Evolutionary conservation across 2,113 vertebrate species (phyloP), one percentile per base, ranked within the genome.

Genomic region (Bubo bubo): DNA sequence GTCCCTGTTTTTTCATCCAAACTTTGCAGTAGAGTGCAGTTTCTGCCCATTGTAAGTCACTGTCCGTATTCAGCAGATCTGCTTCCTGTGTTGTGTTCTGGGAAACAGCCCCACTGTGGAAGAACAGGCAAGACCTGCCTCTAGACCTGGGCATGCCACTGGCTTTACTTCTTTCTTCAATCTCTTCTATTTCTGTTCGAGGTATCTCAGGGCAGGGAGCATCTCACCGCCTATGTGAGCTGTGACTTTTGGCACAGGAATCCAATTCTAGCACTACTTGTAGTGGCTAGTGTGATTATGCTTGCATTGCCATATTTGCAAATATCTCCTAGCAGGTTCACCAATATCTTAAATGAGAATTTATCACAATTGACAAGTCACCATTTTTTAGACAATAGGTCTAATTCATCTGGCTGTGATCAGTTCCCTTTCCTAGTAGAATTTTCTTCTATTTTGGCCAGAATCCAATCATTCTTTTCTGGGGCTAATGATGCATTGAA

Each of bases 401-500:
- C 50, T 90, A 91, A 89, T 90, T 91, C 50, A 71, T 77, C 35
- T 80, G 41, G 26, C 23, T 74, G 50, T 59, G 59, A 81, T 91
- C 72, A 50, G 64, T 72, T 95, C 56, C 32, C 18, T 79, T 94
- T 94, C 58, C 30, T 66, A 64, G 56, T 8, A 74, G 82, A 92
- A 73, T 87, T 75, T 89, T 90, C 30, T 86, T 88, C 43, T 68
- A 14, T 63, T 95, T 86, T 91, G 83, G 52, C 49, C 55, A 79
- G 73, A 91, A 95, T 81, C 60, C 64, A 94, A 53, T 62, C 11
- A 79, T 86, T 94, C 64, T 71, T 94, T 88, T 94, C 53, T 87
- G 56, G 6, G 35, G 11, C 50, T 95, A 96, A 97, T 68, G 79
- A 81, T 92, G 73, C 64, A 1, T 75, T 79, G 86, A 95, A 97